Evolutionary conservation across 2,888 invertebrate genomes (phyloP).

Genomic region (Drosophila neonasuta): DNA sequence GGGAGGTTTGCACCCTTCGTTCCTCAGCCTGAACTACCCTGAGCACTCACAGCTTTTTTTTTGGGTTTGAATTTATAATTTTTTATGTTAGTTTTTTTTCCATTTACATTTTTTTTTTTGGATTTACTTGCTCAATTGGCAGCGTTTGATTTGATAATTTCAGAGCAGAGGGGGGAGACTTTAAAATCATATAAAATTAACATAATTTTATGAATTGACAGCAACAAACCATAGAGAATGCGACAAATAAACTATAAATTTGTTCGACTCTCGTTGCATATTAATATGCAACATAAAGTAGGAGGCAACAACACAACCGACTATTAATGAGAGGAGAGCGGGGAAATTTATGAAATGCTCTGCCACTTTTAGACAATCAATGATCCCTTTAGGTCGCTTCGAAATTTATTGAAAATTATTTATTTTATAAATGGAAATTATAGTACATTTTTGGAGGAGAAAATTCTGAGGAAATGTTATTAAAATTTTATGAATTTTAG

Average conservation of each 20-base stretch:
- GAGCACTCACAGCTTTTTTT: slow-evolving; percentile 45
- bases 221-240: slow-evolving; percentile 70
- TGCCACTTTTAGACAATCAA: background rate
- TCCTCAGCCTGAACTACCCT: slow-evolving; percentile 27
- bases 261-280: slow-evolving; percentile 46
- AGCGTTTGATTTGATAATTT: slow-evolving; percentile 51
- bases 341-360: slow-evolving; percentile 3
- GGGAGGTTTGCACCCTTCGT: slow-evolving; percentile 8
- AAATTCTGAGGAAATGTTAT: background rate
- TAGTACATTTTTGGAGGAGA: background rate
- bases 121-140: slow-evolving; percentile 60
- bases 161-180: background rate
- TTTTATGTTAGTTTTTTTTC: slow-evolving; percentile 30
- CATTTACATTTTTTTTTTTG: slow-evolving; percentile 16
- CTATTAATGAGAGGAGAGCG: slow-evolving; percentile 6
- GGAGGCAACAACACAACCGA: slow-evolving; percentile 16
- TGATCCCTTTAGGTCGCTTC: background rate
- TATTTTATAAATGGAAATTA: background rate
- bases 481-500: background rate
- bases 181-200: slow-evolving; percentile 55
- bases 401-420: background rate
- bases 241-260: slow-evolving; percentile 72
- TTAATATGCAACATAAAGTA: slow-evolving; percentile 31
- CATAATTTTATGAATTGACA: slow-evolving; percentile 71
- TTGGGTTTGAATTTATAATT: slow-evolving; percentile 64